Base-by-base conservation (phyloP, 2,888 invertebrate genomes). In the Automeris io region DNA sequence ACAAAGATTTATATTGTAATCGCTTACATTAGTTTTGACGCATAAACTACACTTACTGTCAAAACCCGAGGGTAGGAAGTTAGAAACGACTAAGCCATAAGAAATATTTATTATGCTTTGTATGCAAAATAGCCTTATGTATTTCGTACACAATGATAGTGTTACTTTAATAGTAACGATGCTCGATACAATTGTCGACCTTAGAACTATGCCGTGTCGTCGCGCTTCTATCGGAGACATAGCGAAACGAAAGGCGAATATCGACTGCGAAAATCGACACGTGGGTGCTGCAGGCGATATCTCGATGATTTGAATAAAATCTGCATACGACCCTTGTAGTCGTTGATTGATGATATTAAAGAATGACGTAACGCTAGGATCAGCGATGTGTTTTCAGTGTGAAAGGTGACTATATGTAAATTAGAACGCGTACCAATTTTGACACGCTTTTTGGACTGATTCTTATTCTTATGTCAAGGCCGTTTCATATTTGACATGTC, bases 31-130 rank as follows among this genome's bases (percentile, higher is more conserved):
- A 43, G 63, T 53, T 74, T 68, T 63, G 61, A 66, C 62, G 62
- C 66, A 70, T 73, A 73, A 69, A 70, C 54, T 60, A 61, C 58
- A 60, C 55, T 68, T 53, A 70, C 70, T 79, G 81, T 80, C 74
- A 75, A 80, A 79, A 73, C 64, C 54, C 54, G 55, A n/a, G n/a
- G n/a, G n/a, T n/a, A n/a, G n/a, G 64, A 62, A 61, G 63, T 61
- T 64, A 61, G 61, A 5, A 59, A 62, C 59, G 66, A 68, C 70
- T 70, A 57, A 71, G 65, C 70, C 70, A 70, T 71, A 71, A 70
- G 74, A 70, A 76, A 82, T 82, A 82, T 85, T 83, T 85, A 83
- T 85, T 82, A 77, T 62, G 70, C 83, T 86, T 86, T 86, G 85
- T 86, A 86, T 86, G 85, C 83, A 80, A 86, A 85, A 75, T 70